These are phyloP conservation scores for Nixonia krombeini DNA, from an alignment of 1,140 invertebrate species.

Conservation along the genomic window DNA sequence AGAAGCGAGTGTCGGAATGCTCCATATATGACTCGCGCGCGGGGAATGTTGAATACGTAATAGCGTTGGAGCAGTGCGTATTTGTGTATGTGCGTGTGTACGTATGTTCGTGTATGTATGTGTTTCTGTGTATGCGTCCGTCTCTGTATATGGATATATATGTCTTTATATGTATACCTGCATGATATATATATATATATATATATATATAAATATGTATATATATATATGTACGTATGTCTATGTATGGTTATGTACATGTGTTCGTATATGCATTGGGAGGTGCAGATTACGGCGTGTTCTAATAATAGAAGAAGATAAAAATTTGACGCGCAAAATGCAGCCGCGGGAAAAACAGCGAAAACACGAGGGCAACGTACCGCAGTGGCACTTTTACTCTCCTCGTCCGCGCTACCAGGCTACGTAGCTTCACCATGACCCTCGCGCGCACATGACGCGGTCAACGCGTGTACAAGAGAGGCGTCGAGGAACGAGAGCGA, in stretches of 20 bases:
- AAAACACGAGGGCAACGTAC: constrained; percentile 60
- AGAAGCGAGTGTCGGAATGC: constrained; percentile 40
- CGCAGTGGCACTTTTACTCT: constrained; percentile 25
- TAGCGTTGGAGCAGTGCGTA: constrained; percentile 44
- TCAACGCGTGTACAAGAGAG: constrained; percentile 1
- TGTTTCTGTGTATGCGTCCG: too few species aligned
- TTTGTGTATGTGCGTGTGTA: constrained; percentile 19
- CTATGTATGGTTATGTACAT: too few species aligned
- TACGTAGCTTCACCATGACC: constrained; percentile 15
- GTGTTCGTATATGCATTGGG: constrained; percentile 25
- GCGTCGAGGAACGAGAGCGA: constrained; percentile 6
- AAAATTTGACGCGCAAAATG: constrained; percentile 66
- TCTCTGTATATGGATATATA: not conserved
- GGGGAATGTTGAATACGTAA: constrained; percentile 41
- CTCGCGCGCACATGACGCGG: constrained; percentile 16
- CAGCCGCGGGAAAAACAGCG: constrained; percentile 48
- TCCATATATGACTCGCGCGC: constrained; percentile 28
- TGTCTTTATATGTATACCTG: too few species aligned
- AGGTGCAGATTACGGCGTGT: constrained; percentile 59
- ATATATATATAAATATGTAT: not conserved
- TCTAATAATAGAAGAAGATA: constrained; percentile 67
- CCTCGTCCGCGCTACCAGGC: constrained; percentile 3
- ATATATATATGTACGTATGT: constrained; percentile 4
- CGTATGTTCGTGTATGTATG: too few species aligned
- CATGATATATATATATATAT: too few species aligned